phyloP scores from a whole-genome alignment of 2,797 vertebrate genomes.

The Sebastes wilsoni region DNA sequence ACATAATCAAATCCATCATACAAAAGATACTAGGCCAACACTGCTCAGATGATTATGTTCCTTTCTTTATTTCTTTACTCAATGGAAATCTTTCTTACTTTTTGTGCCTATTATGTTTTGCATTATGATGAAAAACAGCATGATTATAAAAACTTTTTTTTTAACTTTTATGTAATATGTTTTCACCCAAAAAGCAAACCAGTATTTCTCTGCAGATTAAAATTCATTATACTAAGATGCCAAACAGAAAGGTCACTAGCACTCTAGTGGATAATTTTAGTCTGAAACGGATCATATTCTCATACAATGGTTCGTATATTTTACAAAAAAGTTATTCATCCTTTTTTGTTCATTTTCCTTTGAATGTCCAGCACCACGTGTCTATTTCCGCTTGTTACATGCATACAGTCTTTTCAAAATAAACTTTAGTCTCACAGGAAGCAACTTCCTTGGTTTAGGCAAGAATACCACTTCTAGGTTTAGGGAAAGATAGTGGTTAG shows the following conservation, averaged over 20 bases:
- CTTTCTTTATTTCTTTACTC: not conserved
- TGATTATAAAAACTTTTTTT: not conserved
- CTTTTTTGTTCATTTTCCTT: too few species aligned
- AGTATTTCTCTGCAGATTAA: not conserved
- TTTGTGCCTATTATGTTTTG: not conserved
- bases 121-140: not conserved
- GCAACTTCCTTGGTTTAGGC: too few species aligned
- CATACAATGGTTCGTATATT: too few species aligned
- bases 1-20: conserved; percentile 24
- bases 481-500: too few species aligned
- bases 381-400: too few species aligned
- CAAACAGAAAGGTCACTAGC: not conserved
- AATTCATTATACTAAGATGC: not conserved
- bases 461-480: too few species aligned
- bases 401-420: too few species aligned
- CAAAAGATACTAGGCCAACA: conserved; percentile 1
- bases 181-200: not conserved
- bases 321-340: too few species aligned
- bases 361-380: too few species aligned
- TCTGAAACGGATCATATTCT: not conserved
- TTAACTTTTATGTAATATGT: not conserved
- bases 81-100: not conserved
- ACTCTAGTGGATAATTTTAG: not conserved
- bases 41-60: not conserved
- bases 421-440: too few species aligned